Evolutionary conservation across 2,113 vertebrate genomes (phyloP).

Genomic region (Tachysurus fulvidraco): DNA sequence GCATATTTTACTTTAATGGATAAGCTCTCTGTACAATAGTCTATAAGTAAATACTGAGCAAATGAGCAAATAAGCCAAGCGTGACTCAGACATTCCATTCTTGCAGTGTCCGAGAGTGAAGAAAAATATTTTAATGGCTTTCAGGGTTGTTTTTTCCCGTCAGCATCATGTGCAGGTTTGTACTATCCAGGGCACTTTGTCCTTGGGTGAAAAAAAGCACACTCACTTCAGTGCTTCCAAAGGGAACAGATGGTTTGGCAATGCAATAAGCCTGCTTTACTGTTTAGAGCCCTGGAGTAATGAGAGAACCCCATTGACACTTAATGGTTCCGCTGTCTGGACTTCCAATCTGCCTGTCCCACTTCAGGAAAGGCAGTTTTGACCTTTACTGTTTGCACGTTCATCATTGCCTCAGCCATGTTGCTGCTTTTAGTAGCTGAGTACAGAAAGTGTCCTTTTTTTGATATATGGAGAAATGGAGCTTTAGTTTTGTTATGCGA

Average conservation of each 20-base stretch:
- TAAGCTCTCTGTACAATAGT: not conserved
- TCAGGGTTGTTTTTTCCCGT: not conserved
- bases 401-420: not conserved
- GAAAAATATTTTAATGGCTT: slow-evolving; percentile 8
- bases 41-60: not conserved
- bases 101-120: not conserved
- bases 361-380: slow-evolving; percentile 42
- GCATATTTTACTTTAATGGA: not conserved
- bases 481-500: not conserved
- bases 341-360: slow-evolving; percentile 45
- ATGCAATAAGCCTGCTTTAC: slow-evolving; percentile 47
- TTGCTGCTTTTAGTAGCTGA: slow-evolving; percentile 1
- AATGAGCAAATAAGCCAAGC: slow-evolving; percentile 20
- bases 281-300: slow-evolving; percentile 50
- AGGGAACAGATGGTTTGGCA: slow-evolving; percentile 59
- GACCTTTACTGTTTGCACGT: slow-evolving; percentile 33
- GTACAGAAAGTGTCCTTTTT: not conserved
- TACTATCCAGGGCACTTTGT: slow-evolving; percentile 51
- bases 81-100: slow-evolving; percentile 3
- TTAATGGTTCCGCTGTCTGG: slow-evolving; percentile 46
- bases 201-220: slow-evolving; percentile 47
- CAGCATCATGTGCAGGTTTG: slow-evolving; percentile 35
- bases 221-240: slow-evolving; percentile 43
- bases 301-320: slow-evolving; percentile 49
- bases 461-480: not conserved